Evolutionary conservation across 2,113 vertebrate species (phyloP).

Genomic region (Tiliqua scincoides): DNA sequence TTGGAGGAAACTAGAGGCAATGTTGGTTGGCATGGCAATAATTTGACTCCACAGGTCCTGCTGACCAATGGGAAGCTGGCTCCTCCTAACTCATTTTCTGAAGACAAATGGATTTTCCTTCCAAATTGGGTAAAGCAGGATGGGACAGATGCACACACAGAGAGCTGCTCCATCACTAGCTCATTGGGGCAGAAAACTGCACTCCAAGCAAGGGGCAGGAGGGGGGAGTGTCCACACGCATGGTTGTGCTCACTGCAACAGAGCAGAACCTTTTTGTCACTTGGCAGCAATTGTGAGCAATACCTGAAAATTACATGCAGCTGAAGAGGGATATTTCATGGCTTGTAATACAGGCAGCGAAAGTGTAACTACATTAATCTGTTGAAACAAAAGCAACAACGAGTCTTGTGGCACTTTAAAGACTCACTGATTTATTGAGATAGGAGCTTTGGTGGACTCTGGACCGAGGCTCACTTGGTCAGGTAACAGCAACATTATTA

Average conservation of each 20-base stretch:
- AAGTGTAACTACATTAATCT: no score
- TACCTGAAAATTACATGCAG: background rate
- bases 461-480: no score
- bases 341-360: background rate
- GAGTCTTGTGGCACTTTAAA: background rate
- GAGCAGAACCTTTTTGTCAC: background rate
- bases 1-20: conserved; percentile 67
- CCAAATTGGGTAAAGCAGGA: conserved; percentile 7
- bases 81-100: conserved; percentile 50
- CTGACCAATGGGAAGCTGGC: conserved; percentile 72
- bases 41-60: conserved; percentile 80
- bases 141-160: background rate
- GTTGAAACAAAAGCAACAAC: background rate
- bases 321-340: background rate
- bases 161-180: background rate
- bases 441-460: no score
- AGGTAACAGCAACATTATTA: no score
- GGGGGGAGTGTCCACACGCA: no score
- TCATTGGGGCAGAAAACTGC: no score
- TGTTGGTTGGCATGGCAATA: conserved; percentile 83
- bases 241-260: background rate
- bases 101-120: conserved; percentile 48
- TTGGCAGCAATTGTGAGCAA: background rate
- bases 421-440: no score
- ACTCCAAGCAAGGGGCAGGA: no score